Base-by-base conservation (phyloP, 2,888 invertebrate species). In the Epistrophella euchroma region DNA sequence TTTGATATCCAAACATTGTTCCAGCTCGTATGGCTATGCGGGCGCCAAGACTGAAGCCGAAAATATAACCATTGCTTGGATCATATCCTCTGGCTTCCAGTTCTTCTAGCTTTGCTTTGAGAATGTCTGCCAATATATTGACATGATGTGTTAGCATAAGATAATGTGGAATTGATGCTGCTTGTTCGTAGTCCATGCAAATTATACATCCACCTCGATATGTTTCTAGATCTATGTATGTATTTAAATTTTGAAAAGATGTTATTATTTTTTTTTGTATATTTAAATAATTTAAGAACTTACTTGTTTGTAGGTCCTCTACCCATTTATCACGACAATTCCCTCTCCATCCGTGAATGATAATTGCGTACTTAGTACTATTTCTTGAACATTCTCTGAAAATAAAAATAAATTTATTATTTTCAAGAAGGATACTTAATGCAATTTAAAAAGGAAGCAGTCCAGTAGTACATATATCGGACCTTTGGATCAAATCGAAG, bases 291-390 rank as follows among this genome's bases (percentile, higher is more conserved):
- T 1, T 3, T 35, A 52, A 9, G 19, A 40, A 47, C 60, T 73
- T 87, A 90, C 89, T 90, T 78, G 64, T 40, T 13, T 87, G 78
- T 7, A 90, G 66, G 9, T 88, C 83, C 13, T 52, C 25, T 3
- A 85, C 76, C 90, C 90, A 90, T 28, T 83, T 52, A 22, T 71
- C 70, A 22, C 81, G 71, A 45, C 89, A 89, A 66, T 83, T 88
- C 68, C 89, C 89, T 52, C 83, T 62, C 89, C 89, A 90, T 17
- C 90, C 90, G 45, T 89, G 90, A 17, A 89, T 73, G 25, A 90
- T 70, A 37, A 90, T 88, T 4, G 89, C 89, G 35, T 86, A 89
- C 64, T 71, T 75, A 32, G 77, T 86, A 17, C 35, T 32, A 45
- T 75, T 83, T 28, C 9, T 11, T 4, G 10, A 37, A 66, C 87